A percentile compares a stretch with the other conserved stretches of the same genome.
phyloP scores from a whole-genome alignment of 2,888 invertebrate species.

The Panorpa germanica region DNA sequence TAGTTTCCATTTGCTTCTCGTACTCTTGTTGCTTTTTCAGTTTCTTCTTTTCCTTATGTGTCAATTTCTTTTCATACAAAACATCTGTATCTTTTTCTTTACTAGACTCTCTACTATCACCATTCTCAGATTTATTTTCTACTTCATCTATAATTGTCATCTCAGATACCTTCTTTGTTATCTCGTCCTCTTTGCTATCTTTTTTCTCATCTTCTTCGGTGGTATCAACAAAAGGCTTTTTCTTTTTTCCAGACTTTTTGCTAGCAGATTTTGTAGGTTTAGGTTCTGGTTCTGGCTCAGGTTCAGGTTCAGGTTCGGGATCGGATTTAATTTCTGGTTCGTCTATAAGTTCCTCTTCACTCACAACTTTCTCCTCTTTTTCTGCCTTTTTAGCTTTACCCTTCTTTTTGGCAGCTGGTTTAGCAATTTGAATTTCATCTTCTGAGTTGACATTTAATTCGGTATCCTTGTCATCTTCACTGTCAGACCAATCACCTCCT shows the following conservation, averaged over 20 bases:
- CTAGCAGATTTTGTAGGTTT: conserved; percentile 8
- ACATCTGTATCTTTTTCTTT: conserved; percentile 12
- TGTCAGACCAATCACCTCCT: conserved; percentile 32
- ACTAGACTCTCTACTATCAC: conserved; percentile 12
- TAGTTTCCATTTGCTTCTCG: conserved; percentile 67
- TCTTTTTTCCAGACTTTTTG: conserved; percentile 10
- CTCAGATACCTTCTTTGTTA: conserved; percentile 10
- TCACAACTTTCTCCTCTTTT: conserved; percentile 27
- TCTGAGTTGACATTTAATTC: conserved; percentile 17
- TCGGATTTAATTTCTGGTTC: conserved; percentile 6
- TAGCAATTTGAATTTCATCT: conserved; percentile 18
- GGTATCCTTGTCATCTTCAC: conserved; percentile 25
- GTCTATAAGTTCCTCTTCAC: conserved; percentile 19
- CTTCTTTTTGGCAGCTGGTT: conserved; percentile 26
- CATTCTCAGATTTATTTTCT: conserved; percentile 11
- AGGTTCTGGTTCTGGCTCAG: no score
- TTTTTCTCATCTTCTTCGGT: conserved; percentile 12
- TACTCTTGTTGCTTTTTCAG: conserved; percentile 76
- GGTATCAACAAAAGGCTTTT: no score
- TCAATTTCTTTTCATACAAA: conserved; percentile 49
- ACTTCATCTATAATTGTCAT: conserved; percentile 12
- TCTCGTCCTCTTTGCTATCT: conserved; percentile 12
- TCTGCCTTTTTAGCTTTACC: conserved; percentile 20
- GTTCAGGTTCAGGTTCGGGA: no score
- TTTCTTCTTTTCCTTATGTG: conserved; percentile 85